Evolutionary conservation across 2,797 vertebrate genomes (phyloP).

Genomic region (Falco biarmicus): DNA sequence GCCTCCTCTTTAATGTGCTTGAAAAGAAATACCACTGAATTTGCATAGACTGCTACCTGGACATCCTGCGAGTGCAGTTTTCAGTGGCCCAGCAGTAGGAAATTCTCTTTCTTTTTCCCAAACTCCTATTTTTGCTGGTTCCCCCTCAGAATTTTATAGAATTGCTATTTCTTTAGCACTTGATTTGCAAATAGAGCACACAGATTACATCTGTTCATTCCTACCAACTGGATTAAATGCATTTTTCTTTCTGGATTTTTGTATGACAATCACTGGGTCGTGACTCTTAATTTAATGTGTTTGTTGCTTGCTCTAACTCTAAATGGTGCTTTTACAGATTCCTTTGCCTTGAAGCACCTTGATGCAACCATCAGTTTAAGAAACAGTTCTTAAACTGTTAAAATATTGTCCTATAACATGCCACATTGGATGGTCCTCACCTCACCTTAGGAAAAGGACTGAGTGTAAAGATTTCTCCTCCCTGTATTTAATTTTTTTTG

Average conservation of each 20-base stretch:
- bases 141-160: not conserved
- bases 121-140: not conserved
- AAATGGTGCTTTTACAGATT: not conserved
- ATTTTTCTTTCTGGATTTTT: not conserved
- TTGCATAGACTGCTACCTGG: not conserved
- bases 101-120: not conserved
- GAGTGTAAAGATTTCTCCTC: not conserved
- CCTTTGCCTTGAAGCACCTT: not conserved
- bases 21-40: not conserved
- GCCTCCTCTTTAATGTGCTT: not conserved
- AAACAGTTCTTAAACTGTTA: not conserved
- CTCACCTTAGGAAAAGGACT: not conserved
- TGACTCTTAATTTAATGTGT: not conserved
- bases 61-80: not conserved
- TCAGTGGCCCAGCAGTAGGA: not conserved
- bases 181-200: not conserved
- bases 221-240: not conserved
- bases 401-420: not conserved
- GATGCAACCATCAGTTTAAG: not conserved
- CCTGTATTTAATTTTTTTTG: not conserved
- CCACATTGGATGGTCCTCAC: not conserved
- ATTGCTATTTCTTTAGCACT: not conserved
- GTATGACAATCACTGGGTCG: not conserved
- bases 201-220: not conserved
- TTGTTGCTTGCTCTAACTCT: not conserved